phyloP scores from a whole-genome alignment of 2,888 invertebrate genomes.

The Diadegma fenestrale region DNA sequence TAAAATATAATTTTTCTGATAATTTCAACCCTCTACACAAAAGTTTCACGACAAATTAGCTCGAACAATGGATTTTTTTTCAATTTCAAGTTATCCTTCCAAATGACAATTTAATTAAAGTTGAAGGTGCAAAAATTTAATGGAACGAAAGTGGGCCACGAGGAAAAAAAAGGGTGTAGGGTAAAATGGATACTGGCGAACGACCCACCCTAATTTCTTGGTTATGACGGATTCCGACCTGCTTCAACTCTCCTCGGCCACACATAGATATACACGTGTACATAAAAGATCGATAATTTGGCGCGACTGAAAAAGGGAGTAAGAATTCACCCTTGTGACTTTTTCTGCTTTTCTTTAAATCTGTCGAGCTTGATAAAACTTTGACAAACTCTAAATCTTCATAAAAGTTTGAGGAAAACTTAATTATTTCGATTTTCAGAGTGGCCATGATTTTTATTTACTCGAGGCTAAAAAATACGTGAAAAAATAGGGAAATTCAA shows the following conservation, averaged over 20 bases:
- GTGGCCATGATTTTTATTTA: neutral
- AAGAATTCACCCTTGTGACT: conserved; percentile 20
- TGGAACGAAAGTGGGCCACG: neutral
- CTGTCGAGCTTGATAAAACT: neutral
- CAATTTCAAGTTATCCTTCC: neutral
- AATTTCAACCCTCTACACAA: neutral
- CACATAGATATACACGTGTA: neutral
- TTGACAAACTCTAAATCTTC: conserved; percentile 5
- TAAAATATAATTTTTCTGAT: neutral
- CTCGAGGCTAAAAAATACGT: neutral
- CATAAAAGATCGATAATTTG: conserved; percentile 37
- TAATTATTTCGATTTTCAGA: neutral
- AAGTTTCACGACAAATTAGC: neutral
- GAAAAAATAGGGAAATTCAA: neutral
- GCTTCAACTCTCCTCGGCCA: conserved; percentile 44
- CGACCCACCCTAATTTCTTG: conserved; percentile 56
- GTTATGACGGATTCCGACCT: conserved; percentile 65
- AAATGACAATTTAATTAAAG: neutral
- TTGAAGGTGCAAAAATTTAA: neutral
- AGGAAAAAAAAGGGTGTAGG: conserved; percentile 20
- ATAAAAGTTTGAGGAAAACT: neutral
- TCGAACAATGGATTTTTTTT: neutral
- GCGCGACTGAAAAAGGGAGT: conserved; percentile 37
- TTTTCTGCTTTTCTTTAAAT: neutral
- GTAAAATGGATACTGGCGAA: conserved; percentile 15